These are phyloP conservation scores for Alloplasta piceator DNA, from an alignment of 2,888 invertebrate genomes.

Conservation along the genomic window DNA sequence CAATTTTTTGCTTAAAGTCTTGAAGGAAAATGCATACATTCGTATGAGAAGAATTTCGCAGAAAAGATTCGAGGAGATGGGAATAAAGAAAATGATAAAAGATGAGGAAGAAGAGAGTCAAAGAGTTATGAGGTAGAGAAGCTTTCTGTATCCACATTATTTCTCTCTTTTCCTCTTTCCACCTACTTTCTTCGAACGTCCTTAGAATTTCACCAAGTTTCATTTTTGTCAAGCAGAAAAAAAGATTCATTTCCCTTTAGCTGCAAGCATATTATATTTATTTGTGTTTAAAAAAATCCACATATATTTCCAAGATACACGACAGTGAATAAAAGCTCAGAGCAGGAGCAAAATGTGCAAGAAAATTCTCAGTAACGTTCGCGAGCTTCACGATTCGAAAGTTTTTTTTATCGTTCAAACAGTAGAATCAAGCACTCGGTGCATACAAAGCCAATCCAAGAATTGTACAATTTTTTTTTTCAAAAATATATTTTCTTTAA, in stretches of 20 bases:
- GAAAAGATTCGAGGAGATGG: not conserved
- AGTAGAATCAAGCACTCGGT: slow-evolving; percentile 27
- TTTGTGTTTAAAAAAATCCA: not conserved
- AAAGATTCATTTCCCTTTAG: slow-evolving; percentile 13
- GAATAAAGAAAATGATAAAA: not conserved
- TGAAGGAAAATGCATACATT: not conserved
- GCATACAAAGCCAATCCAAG: not conserved
- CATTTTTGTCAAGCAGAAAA: slow-evolving; percentile 22
- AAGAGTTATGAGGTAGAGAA: not conserved
- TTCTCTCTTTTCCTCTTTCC: not conserved
- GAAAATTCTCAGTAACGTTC: slow-evolving; percentile 18
- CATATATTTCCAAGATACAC: not conserved
- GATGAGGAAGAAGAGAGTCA: not conserved
- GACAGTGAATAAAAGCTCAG: not conserved
- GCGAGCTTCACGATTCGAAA: slow-evolving; percentile 37
- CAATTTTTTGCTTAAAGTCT: not conserved
- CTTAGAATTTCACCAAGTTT: not conserved
- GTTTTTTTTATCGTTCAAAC: slow-evolving; percentile 34
- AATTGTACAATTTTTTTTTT: not conserved
- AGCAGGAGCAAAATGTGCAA: slow-evolving; percentile 3
- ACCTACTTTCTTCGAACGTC: slow-evolving; percentile 26
- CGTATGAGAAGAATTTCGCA: not conserved
- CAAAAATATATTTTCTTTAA: not conserved
- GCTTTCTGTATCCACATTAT: slow-evolving; percentile 15
- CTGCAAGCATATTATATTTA: slow-evolving; percentile 3